These are phyloP conservation scores for Urocolius indicus DNA, from an alignment of 2,113 vertebrate genomes.

Conservation along the genomic window DNA sequence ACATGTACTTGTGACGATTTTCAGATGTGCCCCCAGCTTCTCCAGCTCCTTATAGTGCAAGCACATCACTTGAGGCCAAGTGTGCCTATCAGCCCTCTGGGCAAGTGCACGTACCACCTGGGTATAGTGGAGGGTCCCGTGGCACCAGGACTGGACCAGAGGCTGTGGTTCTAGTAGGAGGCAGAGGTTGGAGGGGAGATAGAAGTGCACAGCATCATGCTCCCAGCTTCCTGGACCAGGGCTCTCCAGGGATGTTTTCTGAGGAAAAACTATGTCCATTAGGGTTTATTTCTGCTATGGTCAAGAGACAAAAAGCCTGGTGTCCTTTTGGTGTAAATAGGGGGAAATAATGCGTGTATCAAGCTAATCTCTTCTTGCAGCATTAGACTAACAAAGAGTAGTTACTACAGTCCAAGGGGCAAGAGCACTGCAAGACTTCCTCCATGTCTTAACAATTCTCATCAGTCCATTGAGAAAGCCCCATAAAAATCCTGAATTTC, in stretches of 20 bases:
- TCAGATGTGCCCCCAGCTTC: background rate
- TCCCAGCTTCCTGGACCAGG: background rate
- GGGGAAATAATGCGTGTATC: background rate
- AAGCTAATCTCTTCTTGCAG: background rate
- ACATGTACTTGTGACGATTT: background rate
- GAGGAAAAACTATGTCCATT: background rate
- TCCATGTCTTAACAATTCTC: slow-evolving; percentile 5
- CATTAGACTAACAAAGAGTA: background rate
- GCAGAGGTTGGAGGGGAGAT: background rate
- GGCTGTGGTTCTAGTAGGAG: background rate
- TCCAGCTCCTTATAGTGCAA: background rate
- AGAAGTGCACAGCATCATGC: background rate
- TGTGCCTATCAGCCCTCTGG: fast-evolving
- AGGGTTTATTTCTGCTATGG: background rate
- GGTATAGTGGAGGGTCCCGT: background rate
- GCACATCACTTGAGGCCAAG: background rate
- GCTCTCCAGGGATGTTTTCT: background rate
- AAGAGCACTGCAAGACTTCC: slow-evolving; percentile 6
- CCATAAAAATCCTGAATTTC: slow-evolving; percentile 43
- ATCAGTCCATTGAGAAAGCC: background rate
- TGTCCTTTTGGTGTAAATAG: background rate
- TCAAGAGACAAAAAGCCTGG: background rate
- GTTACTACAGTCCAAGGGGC: background rate
- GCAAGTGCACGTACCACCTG: fast-evolving
- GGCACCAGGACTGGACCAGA: background rate